These are phyloP conservation scores for Pangasius krempfi DNA, from an alignment of 2,797 vertebrate genomes.

Conservation along the genomic window DNA sequence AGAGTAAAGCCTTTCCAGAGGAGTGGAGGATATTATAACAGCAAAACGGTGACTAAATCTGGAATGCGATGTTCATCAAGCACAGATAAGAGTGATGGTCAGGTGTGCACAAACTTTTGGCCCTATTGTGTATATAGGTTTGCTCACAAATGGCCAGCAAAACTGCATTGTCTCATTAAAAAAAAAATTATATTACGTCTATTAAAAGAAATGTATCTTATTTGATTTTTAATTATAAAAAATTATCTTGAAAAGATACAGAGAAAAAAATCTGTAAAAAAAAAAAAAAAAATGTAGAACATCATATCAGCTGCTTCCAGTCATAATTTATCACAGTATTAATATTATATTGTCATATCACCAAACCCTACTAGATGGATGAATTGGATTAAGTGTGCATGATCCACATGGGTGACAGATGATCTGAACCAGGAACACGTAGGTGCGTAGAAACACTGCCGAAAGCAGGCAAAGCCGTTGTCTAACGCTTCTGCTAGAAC, in stretches of 20 bases:
- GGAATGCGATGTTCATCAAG: neutral
- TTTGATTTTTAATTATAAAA: no score
- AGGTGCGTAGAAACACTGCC: neutral
- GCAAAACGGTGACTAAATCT: no score
- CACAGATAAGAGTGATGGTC: neutral
- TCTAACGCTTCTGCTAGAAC: neutral
- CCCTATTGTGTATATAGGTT: neutral
- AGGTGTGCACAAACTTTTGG: neutral
- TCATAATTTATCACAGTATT: neutral
- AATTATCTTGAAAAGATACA: no score
- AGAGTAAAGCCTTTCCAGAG: neutral
- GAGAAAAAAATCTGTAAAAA: no score
- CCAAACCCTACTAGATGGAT: no score
- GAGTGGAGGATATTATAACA: no score
- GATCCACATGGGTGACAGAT: no score
- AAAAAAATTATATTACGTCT: neutral
- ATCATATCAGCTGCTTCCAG: neutral
- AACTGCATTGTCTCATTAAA: neutral
- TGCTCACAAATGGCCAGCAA: neutral
- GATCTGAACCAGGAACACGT: neutral
- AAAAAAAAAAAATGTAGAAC: no score
- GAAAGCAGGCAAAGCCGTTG: neutral
- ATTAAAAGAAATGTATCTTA: neutral
- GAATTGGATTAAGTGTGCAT: no score
- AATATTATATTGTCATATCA: no score